Evolutionary conservation across 1,140 invertebrate genomes (phyloP).

Genomic region (Sarcophaga peregrina): DNA sequence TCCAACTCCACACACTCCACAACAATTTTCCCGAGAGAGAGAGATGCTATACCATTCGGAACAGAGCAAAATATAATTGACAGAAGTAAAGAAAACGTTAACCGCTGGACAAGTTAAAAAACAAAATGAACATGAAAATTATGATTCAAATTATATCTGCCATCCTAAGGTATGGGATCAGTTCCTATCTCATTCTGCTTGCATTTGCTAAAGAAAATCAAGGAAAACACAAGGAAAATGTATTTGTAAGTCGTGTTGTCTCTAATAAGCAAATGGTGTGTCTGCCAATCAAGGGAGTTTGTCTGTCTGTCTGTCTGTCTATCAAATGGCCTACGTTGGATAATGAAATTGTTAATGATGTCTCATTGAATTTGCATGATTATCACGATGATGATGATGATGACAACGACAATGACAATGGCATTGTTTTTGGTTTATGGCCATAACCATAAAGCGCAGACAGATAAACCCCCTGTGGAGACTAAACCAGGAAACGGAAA

Average conservation of each 20-base stretch:
- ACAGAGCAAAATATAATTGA: not conserved
- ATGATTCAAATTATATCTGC: not conserved
- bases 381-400: not conserved
- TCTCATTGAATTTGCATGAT: slow-evolving; percentile 34
- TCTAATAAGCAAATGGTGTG: too few relatives aligned
- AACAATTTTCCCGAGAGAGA: too few relatives aligned
- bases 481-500: not conserved
- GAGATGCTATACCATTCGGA: too few relatives aligned
- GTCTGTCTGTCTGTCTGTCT: not conserved
- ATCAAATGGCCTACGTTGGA: not conserved
- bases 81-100: not conserved
- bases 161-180: too few relatives aligned
- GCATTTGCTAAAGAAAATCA: too few relatives aligned
- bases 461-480: not conserved
- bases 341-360: slow-evolving; percentile 28
- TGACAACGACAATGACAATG: not conserved
- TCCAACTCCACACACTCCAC: too few relatives aligned
- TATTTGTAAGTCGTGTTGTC: too few relatives aligned
- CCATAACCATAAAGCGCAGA: not conserved
- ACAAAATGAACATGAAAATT: not conserved
- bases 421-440: too few relatives aligned
- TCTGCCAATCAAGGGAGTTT: not conserved
- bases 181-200: too few relatives aligned
- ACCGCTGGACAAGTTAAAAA: not conserved
- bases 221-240: too few relatives aligned